A percentile compares a stretch with the other conserved stretches of the same genome.
These are phyloP conservation scores for Hyles euphorbiae DNA, from an alignment of 1,140 invertebrate genomes.

Conservation along the genomic window DNA sequence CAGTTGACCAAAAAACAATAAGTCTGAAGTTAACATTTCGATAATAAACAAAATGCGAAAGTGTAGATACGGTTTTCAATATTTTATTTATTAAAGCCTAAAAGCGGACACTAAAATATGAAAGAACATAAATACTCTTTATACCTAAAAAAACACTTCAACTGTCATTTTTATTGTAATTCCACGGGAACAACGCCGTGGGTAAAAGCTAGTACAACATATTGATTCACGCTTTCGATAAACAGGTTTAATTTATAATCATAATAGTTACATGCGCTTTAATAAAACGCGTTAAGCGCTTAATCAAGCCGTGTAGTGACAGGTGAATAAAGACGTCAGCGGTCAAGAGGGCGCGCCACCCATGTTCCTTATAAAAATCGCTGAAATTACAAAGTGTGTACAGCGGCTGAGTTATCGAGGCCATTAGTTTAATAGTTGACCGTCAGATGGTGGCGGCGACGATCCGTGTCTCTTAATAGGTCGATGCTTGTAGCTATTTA, in stretches of 20 bases:
- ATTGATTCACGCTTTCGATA: too few species aligned
- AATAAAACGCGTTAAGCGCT: constrained; percentile 8
- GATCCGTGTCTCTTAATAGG: constrained; percentile 23
- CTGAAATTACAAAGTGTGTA: constrained; percentile 63
- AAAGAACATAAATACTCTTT: too few species aligned
- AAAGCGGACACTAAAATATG: too few species aligned
- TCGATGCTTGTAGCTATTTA: constrained; percentile 34
- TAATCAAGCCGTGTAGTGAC: constrained; percentile 15
- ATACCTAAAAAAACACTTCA: too few species aligned
- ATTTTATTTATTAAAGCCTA: too few species aligned
- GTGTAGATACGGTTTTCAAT: too few species aligned
- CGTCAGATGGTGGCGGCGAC: constrained; percentile 37
- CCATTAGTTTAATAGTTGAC: constrained; percentile 62
- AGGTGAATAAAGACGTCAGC: constrained; percentile 50
- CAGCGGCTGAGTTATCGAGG: constrained; percentile 51
- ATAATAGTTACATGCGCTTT: constrained; percentile 4
- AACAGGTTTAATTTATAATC: constrained; percentile 9
- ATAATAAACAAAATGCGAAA: too few species aligned
- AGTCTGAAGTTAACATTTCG: too few species aligned
- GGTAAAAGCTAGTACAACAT: too few species aligned
- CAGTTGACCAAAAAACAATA: too few species aligned
- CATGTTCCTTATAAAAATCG: constrained; percentile 50
- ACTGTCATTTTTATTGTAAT: too few species aligned
- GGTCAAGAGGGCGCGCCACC: constrained; percentile 41
- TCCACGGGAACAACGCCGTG: too few species aligned